phyloP scores from a whole-genome alignment of 2,888 invertebrate genomes.

The Macrophya annulata region DNA sequence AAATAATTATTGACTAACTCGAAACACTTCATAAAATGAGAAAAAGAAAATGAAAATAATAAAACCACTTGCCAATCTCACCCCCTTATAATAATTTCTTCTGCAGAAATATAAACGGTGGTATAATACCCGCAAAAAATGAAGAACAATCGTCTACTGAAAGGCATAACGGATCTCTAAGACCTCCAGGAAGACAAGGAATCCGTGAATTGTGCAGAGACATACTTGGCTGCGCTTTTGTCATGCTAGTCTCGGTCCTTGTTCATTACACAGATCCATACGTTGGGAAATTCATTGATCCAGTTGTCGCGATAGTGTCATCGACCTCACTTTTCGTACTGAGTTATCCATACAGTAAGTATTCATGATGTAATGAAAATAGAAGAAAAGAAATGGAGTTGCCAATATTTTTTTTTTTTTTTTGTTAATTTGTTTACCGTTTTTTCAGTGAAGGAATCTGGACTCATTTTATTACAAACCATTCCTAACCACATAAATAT shows the following conservation, averaged over 20 bases:
- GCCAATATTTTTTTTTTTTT: background rate
- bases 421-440: background rate
- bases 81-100: background rate
- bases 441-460: slow-evolving; percentile 92
- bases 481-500: slow-evolving; percentile 95
- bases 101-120: slow-evolving; percentile 60
- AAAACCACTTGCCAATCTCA: background rate
- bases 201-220: slow-evolving; percentile 84
- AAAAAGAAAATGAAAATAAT: background rate
- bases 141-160: slow-evolving; percentile 75
- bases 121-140: slow-evolving; percentile 78
- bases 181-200: slow-evolving; percentile 81
- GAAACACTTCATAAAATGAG: background rate
- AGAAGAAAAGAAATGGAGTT: background rate
- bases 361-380: slow-evolving; percentile 49
- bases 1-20: background rate
- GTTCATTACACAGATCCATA: slow-evolving; percentile 83
- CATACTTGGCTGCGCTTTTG: slow-evolving; percentile 87
- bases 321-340: slow-evolving; percentile 86
- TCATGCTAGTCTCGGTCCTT: slow-evolving; percentile 85
- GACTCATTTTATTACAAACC: slow-evolving; percentile 93
- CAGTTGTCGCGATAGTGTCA: slow-evolving; percentile 88
- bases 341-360: slow-evolving; percentile 92
- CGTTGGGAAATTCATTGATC: slow-evolving; percentile 88
- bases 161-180: slow-evolving; percentile 70